These are phyloP conservation scores for Coelinius sp. DNA, from an alignment of 2,888 invertebrate genomes.

Conservation along the genomic window DNA sequence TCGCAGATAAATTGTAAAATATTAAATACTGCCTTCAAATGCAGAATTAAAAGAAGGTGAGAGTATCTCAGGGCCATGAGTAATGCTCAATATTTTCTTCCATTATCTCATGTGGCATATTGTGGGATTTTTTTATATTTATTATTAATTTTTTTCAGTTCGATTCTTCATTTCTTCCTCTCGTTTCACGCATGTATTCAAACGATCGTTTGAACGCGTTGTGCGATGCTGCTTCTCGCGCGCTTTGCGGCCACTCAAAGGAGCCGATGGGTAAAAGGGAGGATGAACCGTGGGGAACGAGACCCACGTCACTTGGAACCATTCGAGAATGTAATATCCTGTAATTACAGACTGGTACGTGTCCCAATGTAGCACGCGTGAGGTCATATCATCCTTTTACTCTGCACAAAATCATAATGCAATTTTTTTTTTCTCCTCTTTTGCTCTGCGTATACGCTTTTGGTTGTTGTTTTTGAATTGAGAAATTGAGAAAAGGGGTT, in stretches of 20 bases:
- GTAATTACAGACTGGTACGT: constrained; percentile 55
- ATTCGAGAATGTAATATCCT: constrained; percentile 57
- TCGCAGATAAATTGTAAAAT: no score
- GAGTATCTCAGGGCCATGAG: not conserved
- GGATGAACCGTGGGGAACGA: constrained; percentile 39
- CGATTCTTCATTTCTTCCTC: constrained; percentile 22
- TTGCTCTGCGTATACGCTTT: constrained; percentile 17
- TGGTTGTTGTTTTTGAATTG: constrained; percentile 5
- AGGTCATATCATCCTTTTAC: constrained; percentile 22
- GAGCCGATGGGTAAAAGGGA: constrained; percentile 27
- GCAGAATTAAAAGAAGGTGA: not conserved
- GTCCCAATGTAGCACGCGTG: constrained; percentile 41
- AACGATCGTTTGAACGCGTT: constrained; percentile 15
- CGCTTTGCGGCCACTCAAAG: constrained; percentile 28
- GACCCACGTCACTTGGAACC: constrained; percentile 53
- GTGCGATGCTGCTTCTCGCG: constrained; percentile 31
- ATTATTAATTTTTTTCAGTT: no score
- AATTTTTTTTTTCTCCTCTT: constrained; percentile 7
- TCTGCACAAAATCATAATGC: constrained; percentile 8
- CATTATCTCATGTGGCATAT: not conserved
- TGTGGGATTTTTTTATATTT: constrained; percentile 13
- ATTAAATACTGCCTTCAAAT: no score
- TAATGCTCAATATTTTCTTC: not conserved
- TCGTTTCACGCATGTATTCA: constrained; percentile 22
- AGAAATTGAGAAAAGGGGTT: no score